Conservation (phyloP, 2,113 vertebrate species). For the Puffinus mauretanicus region DNA sequence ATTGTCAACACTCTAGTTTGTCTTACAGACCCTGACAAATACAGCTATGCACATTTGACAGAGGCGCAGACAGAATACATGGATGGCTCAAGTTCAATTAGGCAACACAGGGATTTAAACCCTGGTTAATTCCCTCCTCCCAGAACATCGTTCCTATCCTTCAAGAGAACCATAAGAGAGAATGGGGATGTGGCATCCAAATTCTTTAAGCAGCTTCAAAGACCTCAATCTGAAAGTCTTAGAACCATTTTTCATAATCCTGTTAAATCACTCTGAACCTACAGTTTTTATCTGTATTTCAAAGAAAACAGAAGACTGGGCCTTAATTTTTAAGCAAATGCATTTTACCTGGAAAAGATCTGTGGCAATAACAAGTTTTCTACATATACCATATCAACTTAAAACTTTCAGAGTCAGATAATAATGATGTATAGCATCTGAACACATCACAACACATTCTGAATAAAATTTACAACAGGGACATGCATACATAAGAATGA, state of each 20-base stretch:
- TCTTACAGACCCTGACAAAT: not conserved
- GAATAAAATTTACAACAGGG: not conserved
- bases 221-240: not conserved
- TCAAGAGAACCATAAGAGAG: not conserved
- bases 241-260: not conserved
- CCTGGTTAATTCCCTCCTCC: not conserved
- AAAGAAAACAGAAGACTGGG: not conserved
- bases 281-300: not conserved
- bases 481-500: not conserved
- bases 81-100: not conserved
- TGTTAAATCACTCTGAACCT: not conserved
- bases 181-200: not conserved
- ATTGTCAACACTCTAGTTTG: not conserved
- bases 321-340: not conserved
- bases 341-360: not conserved
- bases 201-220: not conserved
- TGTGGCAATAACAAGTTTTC: not conserved
- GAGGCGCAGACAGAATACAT: not conserved
- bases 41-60: not conserved
- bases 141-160: not conserved
- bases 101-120: not conserved
- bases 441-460: not conserved
- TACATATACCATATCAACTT: not conserved
- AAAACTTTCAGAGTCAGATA: not conserved
- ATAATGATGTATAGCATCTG: not conserved